Percentiles rank a stretch among this genome's conserved stretches.
Evolutionary conservation across 1,140 invertebrate species (phyloP).

Genomic region (Aphelinus certus): DNA sequence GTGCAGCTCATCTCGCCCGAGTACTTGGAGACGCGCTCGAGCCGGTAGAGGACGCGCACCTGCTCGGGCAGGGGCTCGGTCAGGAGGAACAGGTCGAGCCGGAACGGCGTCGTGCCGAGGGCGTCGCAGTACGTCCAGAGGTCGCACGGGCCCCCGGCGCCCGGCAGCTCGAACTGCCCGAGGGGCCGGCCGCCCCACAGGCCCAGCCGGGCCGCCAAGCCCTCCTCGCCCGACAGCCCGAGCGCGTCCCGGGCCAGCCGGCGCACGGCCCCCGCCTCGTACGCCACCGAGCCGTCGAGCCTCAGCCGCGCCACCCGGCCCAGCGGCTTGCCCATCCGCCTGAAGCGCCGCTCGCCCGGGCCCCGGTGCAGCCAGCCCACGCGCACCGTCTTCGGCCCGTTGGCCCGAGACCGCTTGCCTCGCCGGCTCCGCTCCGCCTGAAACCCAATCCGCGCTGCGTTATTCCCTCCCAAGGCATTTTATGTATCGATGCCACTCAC

Average conservation of each 20-base stretch:
- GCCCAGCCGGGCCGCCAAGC: neutral
- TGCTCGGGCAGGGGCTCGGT: neutral
- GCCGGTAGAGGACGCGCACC: neutral
- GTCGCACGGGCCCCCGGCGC: neutral
- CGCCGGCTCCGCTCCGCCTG: too few relatives aligned
- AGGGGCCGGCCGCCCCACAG: neutral
- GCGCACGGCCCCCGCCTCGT: neutral
- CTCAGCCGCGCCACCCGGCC: neutral
- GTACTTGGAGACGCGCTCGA: slow-evolving; percentile 1
- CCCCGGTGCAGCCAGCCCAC: slow-evolving; percentile 15
- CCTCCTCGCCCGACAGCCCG: neutral
- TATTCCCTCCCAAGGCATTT: too few relatives aligned
- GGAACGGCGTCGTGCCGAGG: neutral
- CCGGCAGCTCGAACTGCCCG: too few relatives aligned
- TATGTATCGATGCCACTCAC: too few relatives aligned
- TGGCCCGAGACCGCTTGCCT: too few relatives aligned
- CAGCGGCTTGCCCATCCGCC: neutral
- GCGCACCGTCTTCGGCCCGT: neutral
- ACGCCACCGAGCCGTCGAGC: neutral
- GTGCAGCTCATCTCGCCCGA: neutral
- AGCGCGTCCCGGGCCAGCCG: neutral
- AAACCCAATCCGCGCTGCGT: too few relatives aligned
- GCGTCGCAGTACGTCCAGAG: slow-evolving; percentile 6
- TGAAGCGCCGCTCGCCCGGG: neutral
- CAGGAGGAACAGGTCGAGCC: slow-evolving; percentile 7